Base-by-base conservation (phyloP, 2,888 invertebrate genomes). In the Heterodera filipjevi region DNA sequence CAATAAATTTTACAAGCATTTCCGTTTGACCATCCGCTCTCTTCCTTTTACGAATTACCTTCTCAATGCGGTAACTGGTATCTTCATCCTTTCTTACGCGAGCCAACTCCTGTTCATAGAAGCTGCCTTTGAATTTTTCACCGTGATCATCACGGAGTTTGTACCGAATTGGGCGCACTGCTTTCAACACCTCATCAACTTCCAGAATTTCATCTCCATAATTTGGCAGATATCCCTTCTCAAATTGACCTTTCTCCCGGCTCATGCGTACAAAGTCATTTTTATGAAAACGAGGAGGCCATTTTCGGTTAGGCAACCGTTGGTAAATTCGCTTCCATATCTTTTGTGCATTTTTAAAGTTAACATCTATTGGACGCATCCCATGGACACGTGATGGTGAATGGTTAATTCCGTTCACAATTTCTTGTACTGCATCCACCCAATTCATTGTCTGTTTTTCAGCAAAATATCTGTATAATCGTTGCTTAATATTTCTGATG, bases 401-500 rank as follows among this genome's bases (percentile, higher is more conserved):
- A 22, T 27, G n/a, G n/a, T 70, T 70, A 70, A 70, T 70, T 27
- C 70, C 27, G 2, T 70, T 27, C 6, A 70, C 35, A 10, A 70
- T 70, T n/a, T 70, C n/a, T 8, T 70, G 8, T 3, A 70, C 35
- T 27, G 44, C 8, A 70, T 70, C 70, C 35, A 70, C 44, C 70
- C 70, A 70, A 8, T 70, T 70, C 6, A 70, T 5, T 27, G 70
- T 19, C 22, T 68, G 16, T 19, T 68, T 68, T 68, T 68, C 33
- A 16, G 68, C 68, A 68, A 68, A 68, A 8, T 70, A 70, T 49
- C 74, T 46, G 46, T 74, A 74, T n/a, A 74, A 12, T 71, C 74
- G 39, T 35, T 70, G 70, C 70, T 70, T 70, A 22, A 70, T 27
- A 59, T 46, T 74, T 12, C 74, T 46, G 27, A 74, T 74, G n/a